phyloP scores from a whole-genome alignment of 30 jellyfish, hydroid and myxozoan species.

The Chrysaora quinquecirrha region DNA sequence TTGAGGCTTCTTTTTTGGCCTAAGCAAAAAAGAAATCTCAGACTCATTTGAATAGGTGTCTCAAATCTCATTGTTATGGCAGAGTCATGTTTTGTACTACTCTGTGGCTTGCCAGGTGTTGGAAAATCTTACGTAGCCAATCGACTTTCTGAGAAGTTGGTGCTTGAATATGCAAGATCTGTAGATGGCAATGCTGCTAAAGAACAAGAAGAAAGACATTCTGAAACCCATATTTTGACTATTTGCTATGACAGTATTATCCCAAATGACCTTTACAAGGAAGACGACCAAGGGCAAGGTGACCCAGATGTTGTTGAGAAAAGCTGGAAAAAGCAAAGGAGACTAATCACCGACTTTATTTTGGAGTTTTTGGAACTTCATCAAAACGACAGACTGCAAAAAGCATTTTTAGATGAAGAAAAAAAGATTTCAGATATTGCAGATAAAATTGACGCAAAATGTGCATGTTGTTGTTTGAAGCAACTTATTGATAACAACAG shows the following conservation, averaged over 20 bases:
- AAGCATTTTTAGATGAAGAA: too few species aligned
- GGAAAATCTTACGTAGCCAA: slow-evolving; percentile 79
- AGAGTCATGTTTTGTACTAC: slow-evolving; percentile 27
- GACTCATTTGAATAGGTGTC: too few species aligned
- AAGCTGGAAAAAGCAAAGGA: slow-evolving; percentile 43
- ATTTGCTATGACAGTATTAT: slow-evolving; percentile 66
- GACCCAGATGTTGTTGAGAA: not conserved
- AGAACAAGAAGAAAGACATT: too few species aligned
- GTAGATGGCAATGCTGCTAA: too few species aligned
- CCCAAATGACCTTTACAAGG: slow-evolving; percentile 13
- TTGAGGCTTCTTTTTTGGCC: too few species aligned
- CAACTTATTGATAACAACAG: too few species aligned
- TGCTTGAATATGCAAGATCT: not conserved
- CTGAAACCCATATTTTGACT: not conserved
- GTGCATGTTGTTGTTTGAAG: not conserved
- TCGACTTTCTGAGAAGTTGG: not conserved
- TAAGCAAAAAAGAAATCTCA: too few species aligned
- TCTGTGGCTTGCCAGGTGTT: slow-evolving; percentile 93
- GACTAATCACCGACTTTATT: not conserved
- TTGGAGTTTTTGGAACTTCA: too few species aligned
- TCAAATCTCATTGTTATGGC: too few species aligned
- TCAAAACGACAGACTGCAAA: too few species aligned
- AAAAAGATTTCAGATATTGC: too few species aligned
- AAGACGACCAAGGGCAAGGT: not conserved
- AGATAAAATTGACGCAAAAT: not conserved